Percentiles rank a stretch among this genome's conserved stretches.
phyloP scores from a whole-genome alignment of 2,797 vertebrate genomes.

The Euphonia xanthogaster region DNA sequence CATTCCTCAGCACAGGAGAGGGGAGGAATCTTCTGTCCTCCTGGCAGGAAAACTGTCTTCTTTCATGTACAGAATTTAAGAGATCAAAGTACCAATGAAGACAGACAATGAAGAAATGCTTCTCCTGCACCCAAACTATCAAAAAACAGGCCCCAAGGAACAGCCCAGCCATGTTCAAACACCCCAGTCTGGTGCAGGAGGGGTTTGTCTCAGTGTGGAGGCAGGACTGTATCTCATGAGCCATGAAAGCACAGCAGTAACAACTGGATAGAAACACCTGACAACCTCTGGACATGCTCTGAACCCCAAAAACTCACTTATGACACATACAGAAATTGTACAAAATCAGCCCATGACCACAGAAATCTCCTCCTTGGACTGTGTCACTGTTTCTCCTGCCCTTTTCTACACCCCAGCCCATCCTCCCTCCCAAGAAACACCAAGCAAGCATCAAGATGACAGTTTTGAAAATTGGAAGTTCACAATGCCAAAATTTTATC shows the following conservation, averaged over 20 bases:
- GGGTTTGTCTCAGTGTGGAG: not conserved
- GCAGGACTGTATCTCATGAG: not conserved
- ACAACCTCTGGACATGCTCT: not conserved
- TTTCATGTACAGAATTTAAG: not conserved
- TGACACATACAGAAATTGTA: fast-evolving
- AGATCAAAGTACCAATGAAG: not conserved
- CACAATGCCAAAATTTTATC: not conserved
- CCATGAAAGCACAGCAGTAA: not conserved
- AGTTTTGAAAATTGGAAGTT: not conserved
- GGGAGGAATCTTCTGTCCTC: not conserved
- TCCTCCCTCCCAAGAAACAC: not conserved
- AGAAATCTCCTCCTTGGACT: not conserved
- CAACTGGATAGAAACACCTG: not conserved
- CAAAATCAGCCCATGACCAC: fast-evolving
- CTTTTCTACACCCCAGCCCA: not conserved
- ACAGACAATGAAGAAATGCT: not conserved
- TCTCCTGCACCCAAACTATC: not conserved
- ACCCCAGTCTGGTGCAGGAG: not conserved
- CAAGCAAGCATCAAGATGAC: not conserved
- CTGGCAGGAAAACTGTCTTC: not conserved
- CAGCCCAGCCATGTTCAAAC: not conserved
- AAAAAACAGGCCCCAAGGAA: not conserved
- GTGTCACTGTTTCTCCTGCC: not conserved
- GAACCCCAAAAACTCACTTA: not conserved
- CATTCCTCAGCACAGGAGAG: not conserved